Evolutionary conservation across 2,113 vertebrate genomes (phyloP).

Genomic region (Anarhynchus alexandrinus): DNA sequence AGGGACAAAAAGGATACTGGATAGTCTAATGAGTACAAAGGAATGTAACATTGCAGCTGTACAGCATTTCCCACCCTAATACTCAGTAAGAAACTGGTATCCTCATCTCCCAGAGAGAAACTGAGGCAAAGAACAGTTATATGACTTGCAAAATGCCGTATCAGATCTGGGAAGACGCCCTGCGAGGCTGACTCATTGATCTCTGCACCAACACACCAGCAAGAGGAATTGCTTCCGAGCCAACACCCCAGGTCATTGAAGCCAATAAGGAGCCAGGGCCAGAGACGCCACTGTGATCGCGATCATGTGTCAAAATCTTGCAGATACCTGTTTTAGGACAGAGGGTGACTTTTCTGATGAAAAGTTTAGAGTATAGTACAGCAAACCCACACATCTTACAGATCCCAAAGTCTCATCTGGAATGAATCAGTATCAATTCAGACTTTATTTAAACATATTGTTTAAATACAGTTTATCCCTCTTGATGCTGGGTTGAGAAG

Average conservation of each 20-base stretch:
- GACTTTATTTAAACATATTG: slow-evolving; percentile 60
- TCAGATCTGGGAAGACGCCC: neutral
- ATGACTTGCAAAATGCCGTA: neutral
- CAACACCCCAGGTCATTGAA: neutral
- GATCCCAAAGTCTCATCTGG: slow-evolving; percentile 55
- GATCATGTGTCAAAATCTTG: neutral
- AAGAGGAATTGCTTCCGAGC: neutral
- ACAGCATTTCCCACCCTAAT: neutral
- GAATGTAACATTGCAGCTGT: neutral
- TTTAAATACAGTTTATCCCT: slow-evolving; percentile 66
- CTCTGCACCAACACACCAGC: neutral
- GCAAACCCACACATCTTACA: slow-evolving; percentile 13
- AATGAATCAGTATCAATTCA: slow-evolving; percentile 56
- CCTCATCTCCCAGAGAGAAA: neutral
- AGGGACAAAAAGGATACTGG: neutral
- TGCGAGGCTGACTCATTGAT: neutral
- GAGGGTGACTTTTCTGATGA: neutral
- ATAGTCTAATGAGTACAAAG: neutral
- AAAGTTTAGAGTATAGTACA: neutral
- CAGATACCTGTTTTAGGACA: neutral
- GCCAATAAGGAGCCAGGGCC: neutral
- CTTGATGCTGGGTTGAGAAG: slow-evolving; percentile 54
- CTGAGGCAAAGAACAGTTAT: neutral
- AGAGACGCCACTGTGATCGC: accelerated
- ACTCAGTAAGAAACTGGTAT: neutral